These are phyloP conservation scores for Leptocoma aspasia DNA, from an alignment of 2,113 vertebrate species.

Conservation along the genomic window DNA sequence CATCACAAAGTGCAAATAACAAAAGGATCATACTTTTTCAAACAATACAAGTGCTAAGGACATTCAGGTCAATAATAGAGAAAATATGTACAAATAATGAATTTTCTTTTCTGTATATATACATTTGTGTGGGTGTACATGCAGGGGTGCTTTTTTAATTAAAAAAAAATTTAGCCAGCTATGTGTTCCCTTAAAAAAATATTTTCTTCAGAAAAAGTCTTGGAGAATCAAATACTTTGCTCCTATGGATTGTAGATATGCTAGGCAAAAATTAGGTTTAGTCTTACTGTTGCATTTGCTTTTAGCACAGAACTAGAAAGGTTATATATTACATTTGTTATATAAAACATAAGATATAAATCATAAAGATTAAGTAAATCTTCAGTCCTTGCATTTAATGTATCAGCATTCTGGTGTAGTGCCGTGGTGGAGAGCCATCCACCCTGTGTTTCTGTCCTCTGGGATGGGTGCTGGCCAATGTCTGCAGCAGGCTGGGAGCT, in stretches of 20 bases:
- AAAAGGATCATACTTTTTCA: not conserved
- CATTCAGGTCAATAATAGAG: not conserved
- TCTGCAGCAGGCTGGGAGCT: not conserved
- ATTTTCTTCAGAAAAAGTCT: not conserved
- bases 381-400: not conserved
- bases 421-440: accelerated
- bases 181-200: not conserved
- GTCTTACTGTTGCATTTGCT: not conserved
- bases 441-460: accelerated
- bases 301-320: not conserved
- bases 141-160: accelerated
- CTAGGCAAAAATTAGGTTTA: not conserved
- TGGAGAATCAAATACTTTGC: not conserved
- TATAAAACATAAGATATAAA: not conserved
- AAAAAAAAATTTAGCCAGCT: not conserved
- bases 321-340: not conserved
- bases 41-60: not conserved
- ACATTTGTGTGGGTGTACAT: not conserved
- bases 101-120: not conserved
- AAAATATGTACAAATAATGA: not conserved
- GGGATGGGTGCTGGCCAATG: accelerated
- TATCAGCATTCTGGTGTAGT: not conserved
- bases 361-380: not conserved
- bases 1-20: not conserved
- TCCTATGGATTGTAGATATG: not conserved